Evolutionary conservation across 2,888 invertebrate genomes (phyloP), one percentile per base, ranked within the genome.

Genomic region (Meliscaeva auricollis): DNA sequence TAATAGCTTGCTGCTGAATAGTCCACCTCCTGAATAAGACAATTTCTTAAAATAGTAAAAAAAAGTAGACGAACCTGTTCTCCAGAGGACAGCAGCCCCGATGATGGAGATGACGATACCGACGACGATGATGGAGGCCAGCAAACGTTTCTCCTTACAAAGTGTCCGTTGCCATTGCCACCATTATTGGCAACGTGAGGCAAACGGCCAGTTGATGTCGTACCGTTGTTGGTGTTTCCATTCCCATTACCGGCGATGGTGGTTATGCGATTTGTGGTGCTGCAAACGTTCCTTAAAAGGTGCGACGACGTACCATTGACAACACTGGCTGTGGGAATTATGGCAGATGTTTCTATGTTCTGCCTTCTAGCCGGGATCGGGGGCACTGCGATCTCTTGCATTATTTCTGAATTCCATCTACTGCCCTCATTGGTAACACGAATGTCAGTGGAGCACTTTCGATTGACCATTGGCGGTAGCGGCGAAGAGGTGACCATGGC

Each of bases 61-160:
- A 35, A 38, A 89, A 89, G 89, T 89, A 89, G 88, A 90, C 89
- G 87, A 89, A 89, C 88, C 90, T 89, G 89, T 88, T 89, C 89
- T 77, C 79, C 82, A 35, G 84, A 77, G 82, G 87, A 80, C 88
- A 87, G 82, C 87, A 83, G 84, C 88, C 73, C 82, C 76, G 88
- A 58, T 54, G 84, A 52, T 62, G 79, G 48, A 66, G 64, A 35
- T 35, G 54, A n/a, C n/a, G 54, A 54, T 11, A 15, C 20, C 88
- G 81, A 60, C 88, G 87, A 69, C 62, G 84, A 32, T 72, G 81
- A 48, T 70, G 56, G 60, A 69, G 85, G 85, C 85, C 85, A 85
- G 69, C 85, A 77, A 68, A 68, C 76, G 87, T 70, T 87, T 79
- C 72, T 84, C 78, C 72, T 87, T 68, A 80, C 77, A 74, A 82